Percentiles rank a stretch among this genome's conserved stretches.
phyloP scores from a whole-genome alignment of 2,113 vertebrate species.

The Phaethornis superciliosus region DNA sequence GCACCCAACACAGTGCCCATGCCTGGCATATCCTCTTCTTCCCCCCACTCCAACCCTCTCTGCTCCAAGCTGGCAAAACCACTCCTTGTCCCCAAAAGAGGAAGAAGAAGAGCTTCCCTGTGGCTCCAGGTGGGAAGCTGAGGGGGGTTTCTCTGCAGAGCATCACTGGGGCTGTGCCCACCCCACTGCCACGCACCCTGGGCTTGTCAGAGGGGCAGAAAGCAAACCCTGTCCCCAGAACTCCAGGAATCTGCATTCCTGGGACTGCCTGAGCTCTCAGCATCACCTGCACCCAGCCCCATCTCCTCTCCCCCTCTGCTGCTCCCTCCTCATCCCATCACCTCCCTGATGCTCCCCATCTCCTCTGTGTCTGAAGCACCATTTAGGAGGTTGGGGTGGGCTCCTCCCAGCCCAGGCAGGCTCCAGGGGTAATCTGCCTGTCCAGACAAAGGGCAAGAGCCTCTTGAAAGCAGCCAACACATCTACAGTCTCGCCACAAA shows the following conservation, averaged over 20 bases:
- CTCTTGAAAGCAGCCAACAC: neutral
- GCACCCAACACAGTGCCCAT: neutral
- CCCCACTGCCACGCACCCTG: accelerated
- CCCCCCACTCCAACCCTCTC: neutral
- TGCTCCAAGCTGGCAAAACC: neutral
- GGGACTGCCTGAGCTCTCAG: neutral
- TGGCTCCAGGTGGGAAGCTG: neutral
- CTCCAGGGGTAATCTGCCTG: neutral
- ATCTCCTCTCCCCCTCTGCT: accelerated
- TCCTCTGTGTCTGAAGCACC: neutral
- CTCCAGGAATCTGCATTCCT: accelerated
- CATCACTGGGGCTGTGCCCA: neutral
- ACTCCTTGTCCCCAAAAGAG: neutral
- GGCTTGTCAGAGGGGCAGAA: neutral
- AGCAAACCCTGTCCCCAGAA: neutral
- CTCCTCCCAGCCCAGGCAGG: neutral
- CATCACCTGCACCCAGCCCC: neutral
- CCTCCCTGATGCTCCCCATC: neutral
- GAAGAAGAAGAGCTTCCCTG: neutral
- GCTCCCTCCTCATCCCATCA: neutral
- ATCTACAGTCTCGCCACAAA: neutral
- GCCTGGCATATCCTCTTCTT: neutral
- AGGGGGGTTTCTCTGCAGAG: neutral
- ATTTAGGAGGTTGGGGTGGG: neutral
- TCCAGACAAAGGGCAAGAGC: neutral